These are phyloP conservation scores for Heliconius sara DNA, from an alignment of 2,888 invertebrate species.

Conservation along the genomic window DNA sequence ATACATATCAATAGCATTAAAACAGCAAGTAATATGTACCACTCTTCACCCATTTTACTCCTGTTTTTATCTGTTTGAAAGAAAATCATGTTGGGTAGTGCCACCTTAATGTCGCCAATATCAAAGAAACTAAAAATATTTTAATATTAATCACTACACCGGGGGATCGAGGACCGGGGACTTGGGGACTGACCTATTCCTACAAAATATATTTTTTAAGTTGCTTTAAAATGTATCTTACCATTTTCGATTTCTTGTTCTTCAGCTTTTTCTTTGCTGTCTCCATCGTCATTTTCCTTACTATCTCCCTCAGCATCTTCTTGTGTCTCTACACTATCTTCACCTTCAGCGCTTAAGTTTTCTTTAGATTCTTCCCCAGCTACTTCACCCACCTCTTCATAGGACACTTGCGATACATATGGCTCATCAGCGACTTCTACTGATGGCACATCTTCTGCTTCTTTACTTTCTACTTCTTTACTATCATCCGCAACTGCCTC, in stretches of 20 bases:
- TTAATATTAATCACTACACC: background rate
- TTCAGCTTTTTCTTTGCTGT: constrained; percentile 73
- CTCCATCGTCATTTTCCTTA: constrained; percentile 63
- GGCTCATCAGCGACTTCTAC: constrained; percentile 81
- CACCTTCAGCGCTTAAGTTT: constrained; percentile 60
- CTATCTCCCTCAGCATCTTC: constrained; percentile 57
- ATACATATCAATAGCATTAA: too few relatives aligned
- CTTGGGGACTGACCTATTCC: background rate
- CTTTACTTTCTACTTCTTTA: constrained; percentile 61
- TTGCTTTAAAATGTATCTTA: constrained; percentile 44
- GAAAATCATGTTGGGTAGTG: too few relatives aligned
- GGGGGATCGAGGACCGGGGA: too few relatives aligned
- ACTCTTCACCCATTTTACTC: too few relatives aligned
- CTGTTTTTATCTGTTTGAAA: too few relatives aligned
- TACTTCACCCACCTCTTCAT: constrained; percentile 72
- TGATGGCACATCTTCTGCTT: constrained; percentile 67
- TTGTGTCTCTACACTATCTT: constrained; percentile 67
- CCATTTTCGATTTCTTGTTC: constrained; percentile 77
- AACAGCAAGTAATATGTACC: too few relatives aligned
- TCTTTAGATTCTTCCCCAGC: constrained; percentile 71
- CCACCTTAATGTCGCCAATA: too few relatives aligned
- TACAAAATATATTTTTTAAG: background rate
- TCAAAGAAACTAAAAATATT: too few relatives aligned
- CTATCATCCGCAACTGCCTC: constrained; percentile 59
- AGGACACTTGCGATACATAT: constrained; percentile 74